phyloP scores from a whole-genome alignment of 2,113 vertebrate species.

The Uropsilus gracilis region DNA sequence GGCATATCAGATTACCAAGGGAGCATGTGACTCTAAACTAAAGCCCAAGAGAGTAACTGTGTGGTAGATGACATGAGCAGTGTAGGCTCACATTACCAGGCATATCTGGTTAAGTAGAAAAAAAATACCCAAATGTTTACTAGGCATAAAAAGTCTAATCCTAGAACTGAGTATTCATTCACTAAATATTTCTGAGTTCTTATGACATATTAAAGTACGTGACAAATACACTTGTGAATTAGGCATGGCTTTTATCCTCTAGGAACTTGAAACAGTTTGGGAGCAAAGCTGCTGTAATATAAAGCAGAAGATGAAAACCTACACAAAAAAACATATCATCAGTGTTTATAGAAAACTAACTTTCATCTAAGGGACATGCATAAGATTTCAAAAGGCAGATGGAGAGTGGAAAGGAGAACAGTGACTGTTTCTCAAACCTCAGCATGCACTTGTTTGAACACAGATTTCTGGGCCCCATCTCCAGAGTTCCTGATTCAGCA shows the following conservation, averaged over 20 bases:
- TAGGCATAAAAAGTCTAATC: not conserved
- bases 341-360: not conserved
- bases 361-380: not conserved
- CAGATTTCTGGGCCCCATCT: not conserved
- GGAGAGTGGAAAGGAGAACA: not conserved
- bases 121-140: not conserved
- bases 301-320: not conserved
- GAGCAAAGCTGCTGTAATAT: not conserved
- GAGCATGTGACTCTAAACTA: not conserved
- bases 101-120: not conserved
- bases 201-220: not conserved
- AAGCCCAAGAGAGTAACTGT: not conserved
- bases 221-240: not conserved
- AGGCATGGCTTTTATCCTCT: not conserved
- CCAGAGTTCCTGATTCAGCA: not conserved
- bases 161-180: not conserved
- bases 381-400: not conserved
- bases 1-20: slow-evolving; percentile 15
- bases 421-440: not conserved
- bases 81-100: not conserved
- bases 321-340: not conserved
- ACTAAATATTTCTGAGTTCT: not conserved
- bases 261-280: not conserved
- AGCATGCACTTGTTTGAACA: not conserved
- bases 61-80: not conserved